Percentiles rank a stretch among this genome's conserved stretches.
Evolutionary conservation across 2,888 invertebrate genomes (phyloP).

Genomic region (Ophion slaviceki): DNA sequence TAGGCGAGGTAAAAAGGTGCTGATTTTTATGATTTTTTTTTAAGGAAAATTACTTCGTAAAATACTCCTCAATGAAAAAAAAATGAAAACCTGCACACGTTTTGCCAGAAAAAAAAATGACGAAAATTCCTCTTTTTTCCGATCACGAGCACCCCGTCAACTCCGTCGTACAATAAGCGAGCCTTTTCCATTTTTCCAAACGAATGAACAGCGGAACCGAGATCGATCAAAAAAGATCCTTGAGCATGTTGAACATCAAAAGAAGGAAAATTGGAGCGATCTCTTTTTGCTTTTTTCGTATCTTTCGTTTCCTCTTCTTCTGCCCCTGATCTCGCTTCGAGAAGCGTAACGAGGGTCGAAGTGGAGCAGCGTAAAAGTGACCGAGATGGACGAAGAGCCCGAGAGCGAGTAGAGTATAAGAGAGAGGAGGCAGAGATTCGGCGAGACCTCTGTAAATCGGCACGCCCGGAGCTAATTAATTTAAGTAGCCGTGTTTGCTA

Average conservation of each 20-base stretch:
- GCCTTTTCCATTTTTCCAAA: too few species aligned
- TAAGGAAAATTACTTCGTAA: too few species aligned
- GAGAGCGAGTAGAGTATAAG: background rate
- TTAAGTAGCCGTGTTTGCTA: constrained; percentile 25
- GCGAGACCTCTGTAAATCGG: constrained; percentile 42
- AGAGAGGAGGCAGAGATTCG: background rate
- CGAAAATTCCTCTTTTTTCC: too few species aligned
- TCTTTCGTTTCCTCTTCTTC: constrained; percentile 9
- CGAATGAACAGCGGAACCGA: background rate
- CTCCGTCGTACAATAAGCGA: too few species aligned
- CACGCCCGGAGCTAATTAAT: constrained; percentile 58
- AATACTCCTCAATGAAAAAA: too few species aligned
- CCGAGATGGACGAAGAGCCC: background rate
- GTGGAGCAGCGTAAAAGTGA: background rate
- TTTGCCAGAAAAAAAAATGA: too few species aligned
- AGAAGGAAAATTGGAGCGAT: constrained; percentile 5
- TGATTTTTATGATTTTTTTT: too few species aligned
- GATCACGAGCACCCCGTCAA: too few species aligned
- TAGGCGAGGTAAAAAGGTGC: too few species aligned
- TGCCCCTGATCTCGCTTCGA: constrained; percentile 18
- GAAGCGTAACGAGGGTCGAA: constrained; percentile 21
- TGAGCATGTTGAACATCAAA: background rate
- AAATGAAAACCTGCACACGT: too few species aligned
- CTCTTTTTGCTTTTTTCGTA: constrained; percentile 4
- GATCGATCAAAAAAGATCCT: background rate